Base-by-base conservation (phyloP, 2,797 vertebrate species). In the Taeniopygia guttata region DNA sequence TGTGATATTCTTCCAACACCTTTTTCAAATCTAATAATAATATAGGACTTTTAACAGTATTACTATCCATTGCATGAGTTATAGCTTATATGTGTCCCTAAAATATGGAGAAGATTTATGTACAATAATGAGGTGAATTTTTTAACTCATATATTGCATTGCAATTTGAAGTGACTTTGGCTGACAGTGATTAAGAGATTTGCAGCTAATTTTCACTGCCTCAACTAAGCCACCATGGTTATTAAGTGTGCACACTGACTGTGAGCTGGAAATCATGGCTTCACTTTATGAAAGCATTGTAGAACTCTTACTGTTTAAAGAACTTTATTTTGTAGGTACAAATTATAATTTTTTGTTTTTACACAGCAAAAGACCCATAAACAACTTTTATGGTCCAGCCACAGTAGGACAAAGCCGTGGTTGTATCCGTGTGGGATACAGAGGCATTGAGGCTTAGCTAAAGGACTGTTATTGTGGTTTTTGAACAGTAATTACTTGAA, bases 401-500 rank as follows among this genome's bases (percentile, higher is more conserved):
- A 60, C 63, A 51, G 56, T 32, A 83, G 87, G 55, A 90, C 10
- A 83, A 82, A 90, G 36, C 36, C 22, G 16, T 11, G 43, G 20
- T 51, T 36, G 19, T 77, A 38, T 77, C 78, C 56, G 5, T 80
- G 64, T 87, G 59, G 75, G 60, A 63, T 92, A 49, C 43, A 49
- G 70, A 91, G 42, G 43, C 55, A 70, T 1, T 58, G 64, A 83
- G 34, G 20, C 70, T 94, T 77, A 85, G 52, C 74, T 74, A 55
- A 60, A 94, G 54, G 43, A 83, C 58, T 72, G 46, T 67, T 63
- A 69, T 89, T 56, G 74, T 48, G 54, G 22, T 51, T 95, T 95
- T 87, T 87, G 58, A 92, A 75, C 64, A 85, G 51, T 90, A 96
- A 93, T 95, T 94, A 75, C 38, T 83, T 83, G 64, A 94, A 87